Evolutionary conservation across 1,140 invertebrate species (phyloP), one percentile per base, ranked within the genome.

Genomic region (Caerostris extrusa): DNA sequence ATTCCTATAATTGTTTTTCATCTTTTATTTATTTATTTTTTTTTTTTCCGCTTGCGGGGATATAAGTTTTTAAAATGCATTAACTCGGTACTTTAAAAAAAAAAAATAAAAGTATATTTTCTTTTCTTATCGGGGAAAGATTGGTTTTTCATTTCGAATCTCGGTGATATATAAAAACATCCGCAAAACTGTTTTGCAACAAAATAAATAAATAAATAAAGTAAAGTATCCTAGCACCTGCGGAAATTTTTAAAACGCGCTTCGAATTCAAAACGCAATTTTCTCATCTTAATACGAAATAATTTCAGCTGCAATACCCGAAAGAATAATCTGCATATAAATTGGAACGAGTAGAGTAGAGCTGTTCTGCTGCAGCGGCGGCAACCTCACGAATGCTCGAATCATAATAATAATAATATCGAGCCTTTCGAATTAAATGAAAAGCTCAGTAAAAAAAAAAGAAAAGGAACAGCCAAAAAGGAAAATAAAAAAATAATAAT

Each of bases 241-340:
- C 69, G 6, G 55, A 55, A 53, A 10, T 53, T 82, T 82, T 82
- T 55, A 82, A 34, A 34, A 83, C 81, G 56, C 82, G 7, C 56
- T 83, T 6, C 85, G 55, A 87, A 87, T 60, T 64, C 58, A 87
- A 87, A 87, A 53, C 60, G 85, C 85, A 87, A 64, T 87, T 87
- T 87, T 87, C 85, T 87, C 85, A 10, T 56, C 55, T 57, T n/a
- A 77, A 77, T 77, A 77, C 69, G 8, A 77, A 77, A 77, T 77
- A 77, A 77, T 77, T 77, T 77, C 19, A 77, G 34, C 10, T 34
- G 34, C 19, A 77, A 77, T 77, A 77, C 69, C 61, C 69, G n/a
- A 90, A 91, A 81, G 58, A 71, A 87, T 12, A 86, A 93, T 93
- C 91, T 93, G 83, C 91, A 93, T 93, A 93, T 93, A 93, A 93